Evolutionary conservation across 2,113 vertebrate genomes (phyloP).

Genomic region (Apteryx mantelli): DNA sequence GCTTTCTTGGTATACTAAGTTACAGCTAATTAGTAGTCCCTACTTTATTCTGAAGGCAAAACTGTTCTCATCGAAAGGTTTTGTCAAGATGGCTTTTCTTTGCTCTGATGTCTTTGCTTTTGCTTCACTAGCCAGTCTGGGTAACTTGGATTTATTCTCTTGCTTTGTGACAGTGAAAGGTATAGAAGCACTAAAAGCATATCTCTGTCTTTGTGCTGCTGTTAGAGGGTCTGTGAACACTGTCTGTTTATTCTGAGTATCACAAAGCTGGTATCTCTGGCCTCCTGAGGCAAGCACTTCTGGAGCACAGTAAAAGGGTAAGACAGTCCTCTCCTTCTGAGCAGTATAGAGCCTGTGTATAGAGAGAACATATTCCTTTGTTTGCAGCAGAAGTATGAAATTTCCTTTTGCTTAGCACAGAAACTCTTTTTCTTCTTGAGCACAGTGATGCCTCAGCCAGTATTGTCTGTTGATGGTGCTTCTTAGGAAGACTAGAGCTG

Average conservation of each 20-base stretch:
- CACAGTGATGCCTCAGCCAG: neutral
- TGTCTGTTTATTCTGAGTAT: neutral
- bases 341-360: neutral
- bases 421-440: neutral
- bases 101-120: neutral
- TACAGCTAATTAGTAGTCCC: neutral
- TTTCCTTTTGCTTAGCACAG: neutral
- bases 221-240: neutral
- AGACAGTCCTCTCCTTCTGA: neutral
- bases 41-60: neutral
- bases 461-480: neutral
- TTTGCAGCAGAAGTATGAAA: neutral
- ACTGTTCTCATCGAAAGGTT: neutral
- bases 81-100: neutral
- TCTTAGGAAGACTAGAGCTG: neutral
- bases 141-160: neutral
- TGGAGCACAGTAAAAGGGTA: neutral
- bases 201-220: neutral
- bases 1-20: neutral
- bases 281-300: neutral
- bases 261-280: neutral
- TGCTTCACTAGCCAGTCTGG: neutral
- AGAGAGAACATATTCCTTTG: neutral
- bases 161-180: fast-evolving
- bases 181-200: neutral